phyloP scores from a whole-genome alignment of 2,888 invertebrate genomes.

The Melanostoma scalare region DNA sequence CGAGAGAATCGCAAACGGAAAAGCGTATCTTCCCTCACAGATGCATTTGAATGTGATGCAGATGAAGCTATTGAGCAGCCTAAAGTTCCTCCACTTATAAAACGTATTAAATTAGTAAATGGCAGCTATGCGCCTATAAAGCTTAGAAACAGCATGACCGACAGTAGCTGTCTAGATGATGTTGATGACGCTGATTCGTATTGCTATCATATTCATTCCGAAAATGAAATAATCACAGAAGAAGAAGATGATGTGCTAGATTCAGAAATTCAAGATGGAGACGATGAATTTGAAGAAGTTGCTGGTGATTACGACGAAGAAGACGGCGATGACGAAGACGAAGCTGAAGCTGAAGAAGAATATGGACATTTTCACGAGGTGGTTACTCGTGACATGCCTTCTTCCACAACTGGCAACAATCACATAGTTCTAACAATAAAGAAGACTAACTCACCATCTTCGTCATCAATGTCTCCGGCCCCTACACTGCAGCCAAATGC shows the following conservation, averaged over 20 bases:
- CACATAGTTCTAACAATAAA: constrained; percentile 80
- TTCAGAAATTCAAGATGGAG: constrained; percentile 55
- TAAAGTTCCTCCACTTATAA: constrained; percentile 58
- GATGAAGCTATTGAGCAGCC: constrained; percentile 23
- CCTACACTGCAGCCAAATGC: constrained; percentile 49
- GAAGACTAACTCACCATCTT: constrained; percentile 78
- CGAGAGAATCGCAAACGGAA: constrained; percentile 45
- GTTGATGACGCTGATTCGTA: constrained; percentile 50
- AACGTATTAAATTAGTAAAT: constrained; percentile 76
- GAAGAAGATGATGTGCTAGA: constrained; percentile 59
- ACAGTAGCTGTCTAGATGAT: constrained; percentile 72
- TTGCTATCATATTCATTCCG: constrained; percentile 53
- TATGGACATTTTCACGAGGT: constrained; percentile 77
- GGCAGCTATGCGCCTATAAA: constrained; percentile 72
- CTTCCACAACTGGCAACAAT: constrained; percentile 75
- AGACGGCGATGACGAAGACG: constrained; percentile 71
- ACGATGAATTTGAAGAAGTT: constrained; percentile 58
- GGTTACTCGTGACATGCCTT: constrained; percentile 76
- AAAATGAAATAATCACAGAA: constrained; percentile 58
- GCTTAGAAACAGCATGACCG: constrained; percentile 73
- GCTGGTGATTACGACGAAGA: constrained; percentile 69
- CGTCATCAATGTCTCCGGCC: constrained; percentile 74
- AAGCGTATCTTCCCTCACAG: constrained; percentile 3
- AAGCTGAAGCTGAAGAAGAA: constrained; percentile 59
- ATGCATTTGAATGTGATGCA: constrained; percentile 35